phyloP scores from a whole-genome alignment of 2,113 vertebrate genomes.

The Mormoops blainvillei region DNA sequence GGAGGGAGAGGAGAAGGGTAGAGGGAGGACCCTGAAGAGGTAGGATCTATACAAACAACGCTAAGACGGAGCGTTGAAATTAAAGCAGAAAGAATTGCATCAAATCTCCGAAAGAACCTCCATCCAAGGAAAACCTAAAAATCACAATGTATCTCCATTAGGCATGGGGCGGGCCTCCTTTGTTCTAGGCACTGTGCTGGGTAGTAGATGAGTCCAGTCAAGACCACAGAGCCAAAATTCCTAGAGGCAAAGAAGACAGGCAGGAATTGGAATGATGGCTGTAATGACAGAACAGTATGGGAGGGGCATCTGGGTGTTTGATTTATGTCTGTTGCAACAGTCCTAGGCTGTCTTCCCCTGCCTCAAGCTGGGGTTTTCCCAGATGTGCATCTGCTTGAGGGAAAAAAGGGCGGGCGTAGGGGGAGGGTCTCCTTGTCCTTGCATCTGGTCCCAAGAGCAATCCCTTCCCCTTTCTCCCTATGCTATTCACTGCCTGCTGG shows the following conservation, averaged over 20 bases:
- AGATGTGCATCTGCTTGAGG: constrained; percentile 71
- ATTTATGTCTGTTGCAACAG: constrained; percentile 69
- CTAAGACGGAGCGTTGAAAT: background rate
- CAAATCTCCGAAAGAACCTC: background rate
- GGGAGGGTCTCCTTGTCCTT: constrained; percentile 68
- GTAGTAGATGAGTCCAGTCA: background rate
- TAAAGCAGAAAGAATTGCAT: background rate
- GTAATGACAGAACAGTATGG: constrained; percentile 22
- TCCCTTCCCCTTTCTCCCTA: constrained; percentile 34
- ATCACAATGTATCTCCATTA: background rate
- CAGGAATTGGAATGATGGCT: constrained; percentile 30
- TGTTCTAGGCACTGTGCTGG: background rate
- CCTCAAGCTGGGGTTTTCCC: constrained; percentile 73
- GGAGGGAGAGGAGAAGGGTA: background rate
- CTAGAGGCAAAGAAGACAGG: constrained; percentile 39
- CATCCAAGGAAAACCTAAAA: background rate
- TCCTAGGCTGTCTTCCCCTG: constrained; percentile 57
- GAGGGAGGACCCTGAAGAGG: too few species aligned
- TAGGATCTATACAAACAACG: background rate
- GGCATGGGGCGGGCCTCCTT: background rate
- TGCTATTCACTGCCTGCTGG: constrained; percentile 56
- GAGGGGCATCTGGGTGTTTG: constrained; percentile 49
- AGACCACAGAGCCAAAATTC: background rate
- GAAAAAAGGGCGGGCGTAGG: constrained; percentile 48
- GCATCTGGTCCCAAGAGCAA: constrained; percentile 60